Evolutionary conservation across 2,888 invertebrate species (phyloP).

Genomic region (Nesidiocoris tenuis): DNA sequence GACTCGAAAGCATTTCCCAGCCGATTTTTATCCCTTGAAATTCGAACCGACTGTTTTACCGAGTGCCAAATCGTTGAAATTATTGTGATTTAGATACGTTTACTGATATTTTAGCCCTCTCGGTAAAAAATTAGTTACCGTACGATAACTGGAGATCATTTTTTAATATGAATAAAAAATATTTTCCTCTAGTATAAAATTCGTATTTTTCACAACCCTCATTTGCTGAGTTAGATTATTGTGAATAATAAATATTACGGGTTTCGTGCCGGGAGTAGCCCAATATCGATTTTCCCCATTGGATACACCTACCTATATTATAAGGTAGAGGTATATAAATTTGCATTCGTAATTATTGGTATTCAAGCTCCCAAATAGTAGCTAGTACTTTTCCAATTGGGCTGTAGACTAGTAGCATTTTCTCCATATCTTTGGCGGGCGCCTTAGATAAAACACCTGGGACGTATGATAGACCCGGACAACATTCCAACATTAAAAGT

Average conservation of each 20-base stretch:
- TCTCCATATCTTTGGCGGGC: constrained; percentile 23
- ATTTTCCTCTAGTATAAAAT: too few species aligned
- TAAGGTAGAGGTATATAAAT: too few species aligned
- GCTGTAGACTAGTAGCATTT: not conserved
- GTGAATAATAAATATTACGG: not conserved
- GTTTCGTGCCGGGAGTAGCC: not conserved
- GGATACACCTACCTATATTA: not conserved
- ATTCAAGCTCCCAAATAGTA: constrained; percentile 32
- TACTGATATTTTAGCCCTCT: not conserved
- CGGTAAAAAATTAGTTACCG: not conserved
- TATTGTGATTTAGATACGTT: not conserved
- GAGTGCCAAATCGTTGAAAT: constrained; percentile 17
- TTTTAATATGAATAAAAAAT: not conserved
- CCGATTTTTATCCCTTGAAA: not conserved
- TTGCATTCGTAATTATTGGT: not conserved
- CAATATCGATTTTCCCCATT: not conserved
- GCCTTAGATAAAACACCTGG: constrained; percentile 29
- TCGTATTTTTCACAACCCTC: not conserved
- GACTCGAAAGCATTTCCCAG: not conserved
- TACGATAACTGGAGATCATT: not conserved
- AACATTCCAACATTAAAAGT: constrained; percentile 45
- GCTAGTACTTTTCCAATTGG: not conserved
- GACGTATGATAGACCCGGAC: constrained; percentile 43
- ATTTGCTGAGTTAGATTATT: not conserved
- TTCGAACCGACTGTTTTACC: constrained; percentile 1